Conservation (phyloP, 2,888 invertebrate species). For the Tiliacea citrago region DNA sequence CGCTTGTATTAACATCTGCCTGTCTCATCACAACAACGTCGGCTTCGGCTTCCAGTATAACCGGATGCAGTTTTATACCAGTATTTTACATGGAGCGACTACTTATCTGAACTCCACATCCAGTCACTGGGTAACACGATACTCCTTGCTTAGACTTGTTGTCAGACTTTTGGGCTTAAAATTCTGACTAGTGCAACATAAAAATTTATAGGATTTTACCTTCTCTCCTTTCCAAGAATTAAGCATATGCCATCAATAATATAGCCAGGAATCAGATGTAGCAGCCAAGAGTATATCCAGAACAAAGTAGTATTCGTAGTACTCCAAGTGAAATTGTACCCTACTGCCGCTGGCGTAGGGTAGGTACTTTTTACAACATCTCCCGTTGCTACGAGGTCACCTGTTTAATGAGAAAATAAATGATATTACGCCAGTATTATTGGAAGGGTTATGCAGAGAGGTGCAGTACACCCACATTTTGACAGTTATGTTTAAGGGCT, state of each 20-base stretch:
- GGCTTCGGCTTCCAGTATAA: background rate
- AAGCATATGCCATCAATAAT: slow-evolving; percentile 59
- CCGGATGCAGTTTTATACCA: background rate
- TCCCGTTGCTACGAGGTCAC: fast-evolving
- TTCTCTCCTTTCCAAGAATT: slow-evolving; percentile 61
- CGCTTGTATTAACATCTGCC: too few relatives aligned
- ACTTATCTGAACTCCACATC: background rate
- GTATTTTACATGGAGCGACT: background rate
- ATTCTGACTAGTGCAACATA: too few relatives aligned
- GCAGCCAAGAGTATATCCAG: slow-evolving; percentile 55
- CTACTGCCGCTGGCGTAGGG: slow-evolving; percentile 25
- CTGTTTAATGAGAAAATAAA: slow-evolving; percentile 3
- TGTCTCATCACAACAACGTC: background rate
- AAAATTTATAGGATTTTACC: slow-evolving; percentile 34
- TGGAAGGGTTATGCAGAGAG: background rate
- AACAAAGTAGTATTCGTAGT: slow-evolving; percentile 36
- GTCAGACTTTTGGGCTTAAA: background rate
- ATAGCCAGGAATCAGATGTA: slow-evolving; percentile 68
- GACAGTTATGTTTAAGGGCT: background rate
- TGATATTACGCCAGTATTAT: background rate
- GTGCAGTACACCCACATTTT: too few relatives aligned
- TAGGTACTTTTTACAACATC: background rate
- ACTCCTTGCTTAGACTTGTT: background rate
- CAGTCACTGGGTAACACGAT: background rate
- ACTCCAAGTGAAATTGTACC: slow-evolving; percentile 39